Percentiles rank a stretch among this genome's conserved stretches.
These are phyloP conservation scores for Dryocosmus kuriphilus DNA, from an alignment of 2,888 invertebrate genomes.

Conservation along the genomic window DNA sequence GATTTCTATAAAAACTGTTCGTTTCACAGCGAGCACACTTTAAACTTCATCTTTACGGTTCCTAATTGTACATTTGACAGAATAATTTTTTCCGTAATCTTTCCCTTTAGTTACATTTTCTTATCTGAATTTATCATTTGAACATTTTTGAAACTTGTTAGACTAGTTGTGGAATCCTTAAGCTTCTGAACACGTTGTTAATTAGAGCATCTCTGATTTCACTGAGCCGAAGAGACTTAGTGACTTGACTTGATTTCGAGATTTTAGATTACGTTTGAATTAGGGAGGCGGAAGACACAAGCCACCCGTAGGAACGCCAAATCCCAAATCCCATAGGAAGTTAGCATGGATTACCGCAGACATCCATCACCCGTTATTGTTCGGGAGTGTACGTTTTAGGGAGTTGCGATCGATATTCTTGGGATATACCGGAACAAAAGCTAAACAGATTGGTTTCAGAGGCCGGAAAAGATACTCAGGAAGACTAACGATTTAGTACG, in stretches of 20 bases:
- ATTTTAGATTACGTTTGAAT: slow-evolving; percentile 70
- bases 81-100: no score
- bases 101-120: no score
- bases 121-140: slow-evolving; percentile 55
- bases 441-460: neutral
- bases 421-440: slow-evolving; percentile 36
- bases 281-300: slow-evolving; percentile 64
- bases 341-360: slow-evolving; percentile 75
- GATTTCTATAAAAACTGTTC: no score
- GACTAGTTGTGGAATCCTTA: slow-evolving; percentile 61
- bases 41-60: no score
- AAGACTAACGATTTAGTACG: neutral
- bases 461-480: neutral
- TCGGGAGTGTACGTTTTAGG: slow-evolving; percentile 48
- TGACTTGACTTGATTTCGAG: slow-evolving; percentile 76
- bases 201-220: slow-evolving; percentile 70
- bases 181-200: slow-evolving; percentile 76
- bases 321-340: slow-evolving; percentile 76
- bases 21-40: no score
- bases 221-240: slow-evolving; percentile 69
- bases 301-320: slow-evolving; percentile 58
- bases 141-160: slow-evolving; percentile 69
- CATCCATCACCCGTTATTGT: slow-evolving; percentile 74
- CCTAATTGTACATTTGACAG: no score
- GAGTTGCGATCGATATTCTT: slow-evolving; percentile 55